A percentile compares a stretch with the other conserved stretches of the same genome.
Conservation (phyloP, 2,888 invertebrate species). For the Gymnoscelis rufifasciata region DNA sequence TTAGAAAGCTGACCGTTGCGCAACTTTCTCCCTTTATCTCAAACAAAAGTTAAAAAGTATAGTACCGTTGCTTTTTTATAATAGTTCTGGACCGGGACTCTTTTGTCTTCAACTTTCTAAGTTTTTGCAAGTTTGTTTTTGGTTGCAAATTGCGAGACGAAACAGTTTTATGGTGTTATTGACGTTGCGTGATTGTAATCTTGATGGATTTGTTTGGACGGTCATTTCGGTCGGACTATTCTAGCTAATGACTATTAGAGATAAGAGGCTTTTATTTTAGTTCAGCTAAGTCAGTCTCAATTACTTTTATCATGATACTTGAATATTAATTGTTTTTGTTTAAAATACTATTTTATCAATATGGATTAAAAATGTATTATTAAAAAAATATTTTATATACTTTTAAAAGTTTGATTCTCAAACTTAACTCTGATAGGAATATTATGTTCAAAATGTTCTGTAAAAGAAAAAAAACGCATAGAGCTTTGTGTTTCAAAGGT, state of each 20-base stretch:
- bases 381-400: too few relatives aligned
- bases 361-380: too few relatives aligned
- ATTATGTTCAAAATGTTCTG: too few relatives aligned
- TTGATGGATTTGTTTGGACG: conserved; percentile 23
- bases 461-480: too few relatives aligned
- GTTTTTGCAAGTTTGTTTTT: conserved; percentile 45
- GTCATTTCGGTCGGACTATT: conserved; percentile 11
- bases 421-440: too few relatives aligned
- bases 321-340: too few relatives aligned
- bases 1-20: conserved; percentile 72
- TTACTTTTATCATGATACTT: not conserved
- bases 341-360: too few relatives aligned
- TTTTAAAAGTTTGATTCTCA: too few relatives aligned
- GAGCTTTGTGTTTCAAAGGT: too few relatives aligned
- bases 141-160: conserved; percentile 32
- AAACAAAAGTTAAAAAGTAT: conserved; percentile 61
- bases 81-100: conserved; percentile 13
- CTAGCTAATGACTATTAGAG: conserved; percentile 7
- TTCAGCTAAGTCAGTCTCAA: conserved; percentile 1
- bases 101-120: conserved; percentile 39
- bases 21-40: conserved; percentile 75
- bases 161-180: conserved; percentile 30
- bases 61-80: conserved; percentile 38
- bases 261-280: conserved; percentile 2
- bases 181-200: conserved; percentile 28